Base-by-base conservation (phyloP, 2,797 vertebrate species). In the Erethizon dorsatum region DNA sequence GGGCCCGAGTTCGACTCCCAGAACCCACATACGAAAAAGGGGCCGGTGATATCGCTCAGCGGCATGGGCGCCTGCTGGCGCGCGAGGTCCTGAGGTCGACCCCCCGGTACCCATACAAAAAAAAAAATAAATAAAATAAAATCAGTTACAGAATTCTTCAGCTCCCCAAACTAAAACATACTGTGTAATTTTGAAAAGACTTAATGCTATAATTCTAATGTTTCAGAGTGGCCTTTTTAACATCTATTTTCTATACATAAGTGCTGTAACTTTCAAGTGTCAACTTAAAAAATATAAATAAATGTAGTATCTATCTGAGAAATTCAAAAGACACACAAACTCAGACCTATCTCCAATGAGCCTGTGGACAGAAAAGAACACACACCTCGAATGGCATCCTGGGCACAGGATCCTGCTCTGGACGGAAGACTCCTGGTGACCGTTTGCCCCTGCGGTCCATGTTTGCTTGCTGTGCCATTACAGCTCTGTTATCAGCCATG, bases 331-430 rank as follows among this genome's bases (percentile, higher is more conserved):
- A 59, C 11, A 59, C 1, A 2, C 24, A 65, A 77, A 37, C 28
- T 20, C 12, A 92, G 28, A 59, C 47, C 59, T 37, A 63, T 57
- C 47, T 92, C 18, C 24, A 71, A 41, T 26, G 24, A 83, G 85
- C 31, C 41, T 37, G 45, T 24, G 24, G 71, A 73, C 0, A 67
- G 54, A 33, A n/a, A 95, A 0, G 5, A 37, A 50, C 82, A 95
- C 97, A 98, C 97, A 99, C 99, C 99, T 99, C 99, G 97, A 99
- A 99, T 2, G 99, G 98, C 94, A 99, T 99, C 98, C 98, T 99
- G 97, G 99, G 98, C 69, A 98, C 98, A 79, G 98, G 97, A 54
- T 99, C 99, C 98, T 99, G 99, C 80, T 99, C 99, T 0, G 99
- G 97, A 91, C 99, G 99, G 97, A 99, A 99, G 6, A 99, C 99